Evolutionary conservation across 2,888 invertebrate species (phyloP).

Genomic region (Acanthococcus lagerstroemiae): DNA sequence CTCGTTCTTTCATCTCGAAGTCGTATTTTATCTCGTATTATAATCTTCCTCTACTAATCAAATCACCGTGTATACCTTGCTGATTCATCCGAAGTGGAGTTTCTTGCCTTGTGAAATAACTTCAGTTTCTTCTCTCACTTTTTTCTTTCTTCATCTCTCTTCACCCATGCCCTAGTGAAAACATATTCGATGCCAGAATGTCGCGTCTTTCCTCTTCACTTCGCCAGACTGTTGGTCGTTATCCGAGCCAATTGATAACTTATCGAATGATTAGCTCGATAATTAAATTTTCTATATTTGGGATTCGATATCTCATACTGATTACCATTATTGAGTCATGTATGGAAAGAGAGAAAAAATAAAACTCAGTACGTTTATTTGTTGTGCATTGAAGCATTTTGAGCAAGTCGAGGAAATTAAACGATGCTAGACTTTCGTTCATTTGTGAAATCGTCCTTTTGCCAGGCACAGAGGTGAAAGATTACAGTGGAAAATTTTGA

Average conservation of each 20-base stretch:
- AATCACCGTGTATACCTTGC: conserved; percentile 4
- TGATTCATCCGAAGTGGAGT: background rate
- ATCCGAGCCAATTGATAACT: too few relatives aligned
- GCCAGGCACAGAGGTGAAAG: background rate
- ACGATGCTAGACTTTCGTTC: too few relatives aligned
- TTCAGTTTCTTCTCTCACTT: conserved; percentile 1
- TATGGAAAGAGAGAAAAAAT: too few relatives aligned
- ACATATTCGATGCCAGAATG: too few relatives aligned
- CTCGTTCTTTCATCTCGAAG: too few relatives aligned
- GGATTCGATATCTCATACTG: background rate
- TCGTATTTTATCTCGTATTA: background rate
- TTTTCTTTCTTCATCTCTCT: background rate
- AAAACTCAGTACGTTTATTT: too few relatives aligned
- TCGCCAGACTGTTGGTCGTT: too few relatives aligned
- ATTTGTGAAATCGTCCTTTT: background rate
- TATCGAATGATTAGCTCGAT: background rate
- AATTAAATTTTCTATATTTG: background rate
- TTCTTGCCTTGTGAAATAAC: background rate
- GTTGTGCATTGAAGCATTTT: too few relatives aligned
- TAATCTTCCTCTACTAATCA: conserved; percentile 1
- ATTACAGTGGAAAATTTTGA: background rate
- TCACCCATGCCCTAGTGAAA: background rate
- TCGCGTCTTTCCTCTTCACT: too few relatives aligned
- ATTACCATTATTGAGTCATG: background rate
- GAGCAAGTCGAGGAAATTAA: too few relatives aligned